Conservation (phyloP, 2,797 vertebrate genomes). For the Clarias pachynema region DNA sequence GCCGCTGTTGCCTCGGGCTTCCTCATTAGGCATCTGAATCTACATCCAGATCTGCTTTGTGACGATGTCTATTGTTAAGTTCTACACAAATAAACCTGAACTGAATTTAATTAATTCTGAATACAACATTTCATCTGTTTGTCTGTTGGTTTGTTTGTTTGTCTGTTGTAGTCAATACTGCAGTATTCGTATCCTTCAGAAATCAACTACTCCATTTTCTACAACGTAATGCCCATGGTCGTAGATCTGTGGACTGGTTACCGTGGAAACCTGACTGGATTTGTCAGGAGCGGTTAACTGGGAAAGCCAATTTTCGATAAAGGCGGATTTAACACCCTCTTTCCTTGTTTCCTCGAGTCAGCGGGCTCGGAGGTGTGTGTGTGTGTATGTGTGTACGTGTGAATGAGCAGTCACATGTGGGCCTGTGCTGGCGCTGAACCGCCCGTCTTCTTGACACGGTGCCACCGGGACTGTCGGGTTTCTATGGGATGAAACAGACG, state of each 20-base stretch:
- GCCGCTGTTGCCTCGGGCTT: background rate
- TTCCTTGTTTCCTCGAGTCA: slow-evolving; percentile 51
- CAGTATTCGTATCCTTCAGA: slow-evolving; percentile 31
- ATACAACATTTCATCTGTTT: background rate
- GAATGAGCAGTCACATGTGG: slow-evolving; percentile 34
- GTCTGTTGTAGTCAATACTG: background rate
- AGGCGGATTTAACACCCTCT: slow-evolving; percentile 54
- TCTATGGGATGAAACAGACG: slow-evolving; percentile 30
- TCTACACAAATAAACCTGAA: background rate
- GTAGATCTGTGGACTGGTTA: slow-evolving; percentile 53
- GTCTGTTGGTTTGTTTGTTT: background rate
- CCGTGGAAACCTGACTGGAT: slow-evolving; percentile 62
- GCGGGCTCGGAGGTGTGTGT: slow-evolving; percentile 28
- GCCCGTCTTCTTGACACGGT: slow-evolving; percentile 22
- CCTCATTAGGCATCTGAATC: background rate
- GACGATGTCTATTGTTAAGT: background rate
- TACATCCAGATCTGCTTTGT: background rate
- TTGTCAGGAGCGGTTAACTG: slow-evolving; percentile 51
- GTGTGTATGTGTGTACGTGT: slow-evolving; percentile 1
- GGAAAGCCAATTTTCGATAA: slow-evolving; percentile 57
- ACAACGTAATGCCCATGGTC: slow-evolving; percentile 38
- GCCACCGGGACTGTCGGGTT: slow-evolving; percentile 35
- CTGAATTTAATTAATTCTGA: background rate
- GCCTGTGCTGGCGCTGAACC: slow-evolving; percentile 28
- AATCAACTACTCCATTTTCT: slow-evolving; percentile 43